Evolutionary conservation across 2,113 vertebrate species (phyloP), one percentile per base, ranked within the genome.

Genomic region (Narcine bancroftii): DNA sequence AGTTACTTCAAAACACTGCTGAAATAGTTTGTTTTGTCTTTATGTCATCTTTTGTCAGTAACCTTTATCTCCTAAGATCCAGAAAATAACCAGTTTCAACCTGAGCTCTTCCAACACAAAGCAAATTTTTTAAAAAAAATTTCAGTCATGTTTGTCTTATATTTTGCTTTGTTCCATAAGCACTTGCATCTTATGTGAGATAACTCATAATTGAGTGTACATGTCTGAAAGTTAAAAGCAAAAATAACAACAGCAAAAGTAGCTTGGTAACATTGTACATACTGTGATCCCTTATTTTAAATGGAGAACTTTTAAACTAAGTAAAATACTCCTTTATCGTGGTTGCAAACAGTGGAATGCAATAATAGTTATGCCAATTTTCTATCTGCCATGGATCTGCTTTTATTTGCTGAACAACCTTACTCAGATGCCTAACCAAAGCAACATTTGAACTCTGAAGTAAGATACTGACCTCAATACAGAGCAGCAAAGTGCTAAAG

Each of bases 151-250:
- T 87, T 26, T 29, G 26, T 69, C 39, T 71, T 65, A 36, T 42
- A 66, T 66, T 36, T 89, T 39, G 56, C 24, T 83, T 89, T 66
- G 39, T 69, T 91, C 65, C 63, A 91, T 91, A 4, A 47, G 89
- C 63, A 91, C 89, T 24, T 91, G 17, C 33, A n/a, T 47, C 71
- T 91, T 47, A 91, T 47, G 42, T 91, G 89, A 91, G 65, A 47
- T 91, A 69, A 69, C 66, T 91, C 39, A 60, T 60, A 60, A 56
- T 29, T 63, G 42, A 91, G 29, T 1, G 10, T 47, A 66, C 45
- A 71, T 10, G 39, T 69, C 42, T 69, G 65, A 83, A 83, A 71
- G 26, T 91, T 5, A 42, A 69, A 69, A 45, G 42, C 89, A 66
- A 69, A 66, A 69, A 13, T 69, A 91, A 45, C 39, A 45, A 39